Evolutionary conservation across 2,113 vertebrate genomes (phyloP).

Genomic region (Cyanistes caeruleus): DNA sequence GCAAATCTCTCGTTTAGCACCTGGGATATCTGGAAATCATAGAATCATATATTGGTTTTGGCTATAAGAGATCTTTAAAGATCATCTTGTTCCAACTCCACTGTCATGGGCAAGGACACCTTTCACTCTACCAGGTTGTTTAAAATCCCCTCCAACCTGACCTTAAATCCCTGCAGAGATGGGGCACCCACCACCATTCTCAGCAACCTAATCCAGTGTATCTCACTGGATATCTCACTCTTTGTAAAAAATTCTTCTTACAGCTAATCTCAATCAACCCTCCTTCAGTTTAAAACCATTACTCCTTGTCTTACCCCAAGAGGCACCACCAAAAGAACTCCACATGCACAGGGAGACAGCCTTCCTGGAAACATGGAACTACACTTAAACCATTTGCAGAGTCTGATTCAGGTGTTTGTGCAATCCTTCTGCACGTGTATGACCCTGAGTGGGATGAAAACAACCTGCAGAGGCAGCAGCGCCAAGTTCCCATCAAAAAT

Average conservation of each 20-base stretch:
- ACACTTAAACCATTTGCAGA: background rate
- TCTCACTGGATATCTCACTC: background rate
- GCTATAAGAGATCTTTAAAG: background rate
- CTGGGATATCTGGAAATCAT: background rate
- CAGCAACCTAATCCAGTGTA: too few relatives aligned
- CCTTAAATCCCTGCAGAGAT: background rate
- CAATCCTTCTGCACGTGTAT: rapidly evolving
- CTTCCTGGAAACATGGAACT: background rate
- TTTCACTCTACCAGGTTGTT: background rate
- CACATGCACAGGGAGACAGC: background rate
- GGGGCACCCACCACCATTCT: background rate
- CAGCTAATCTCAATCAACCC: background rate
- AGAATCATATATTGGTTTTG: background rate
- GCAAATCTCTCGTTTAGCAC: background rate
- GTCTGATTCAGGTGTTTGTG: background rate
- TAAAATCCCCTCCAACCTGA: background rate
- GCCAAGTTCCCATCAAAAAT: background rate
- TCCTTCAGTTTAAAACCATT: background rate
- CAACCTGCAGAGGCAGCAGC: background rate
- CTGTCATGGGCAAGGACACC: background rate
- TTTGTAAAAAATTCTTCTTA: background rate
- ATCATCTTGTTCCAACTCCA: background rate
- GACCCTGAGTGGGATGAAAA: background rate
- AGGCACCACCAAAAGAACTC: background rate
- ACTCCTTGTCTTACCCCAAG: background rate